phyloP scores from a whole-genome alignment of 37 sponge, comb jelly and placozoan species.

The Chondrosia reniformis region DNA sequence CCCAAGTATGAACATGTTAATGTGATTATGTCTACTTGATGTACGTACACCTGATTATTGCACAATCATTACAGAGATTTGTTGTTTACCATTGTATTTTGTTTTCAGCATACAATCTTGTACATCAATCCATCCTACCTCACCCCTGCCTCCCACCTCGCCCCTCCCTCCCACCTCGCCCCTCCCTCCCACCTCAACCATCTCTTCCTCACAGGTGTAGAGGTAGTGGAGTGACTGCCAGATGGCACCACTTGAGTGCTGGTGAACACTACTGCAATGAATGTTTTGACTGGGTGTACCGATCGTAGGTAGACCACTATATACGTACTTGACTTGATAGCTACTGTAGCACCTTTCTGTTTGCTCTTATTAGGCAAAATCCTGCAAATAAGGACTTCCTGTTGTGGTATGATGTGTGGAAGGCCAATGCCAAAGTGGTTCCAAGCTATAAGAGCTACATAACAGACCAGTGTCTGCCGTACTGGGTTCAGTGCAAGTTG shows the following conservation, averaged over 20 bases:
- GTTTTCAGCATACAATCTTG: too few species aligned
- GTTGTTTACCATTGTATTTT: too few species aligned
- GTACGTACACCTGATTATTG: not conserved
- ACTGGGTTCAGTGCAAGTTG: slow-evolving; percentile 61
- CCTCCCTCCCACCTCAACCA: not conserved
- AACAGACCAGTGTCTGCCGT: slow-evolving; percentile 60
- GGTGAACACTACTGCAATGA: slow-evolving; percentile 84
- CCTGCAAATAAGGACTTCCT: slow-evolving; percentile 40
- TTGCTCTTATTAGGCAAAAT: slow-evolving; percentile 35
- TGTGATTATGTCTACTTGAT: not conserved
- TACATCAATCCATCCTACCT: too few species aligned
- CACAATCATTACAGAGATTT: too few species aligned
- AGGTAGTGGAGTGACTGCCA: slow-evolving; percentile 42
- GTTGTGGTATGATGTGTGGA: slow-evolving; percentile 54
- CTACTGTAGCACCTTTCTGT: not conserved
- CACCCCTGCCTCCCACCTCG: not conserved
- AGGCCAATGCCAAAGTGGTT: slow-evolving; percentile 38
- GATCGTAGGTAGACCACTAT: slow-evolving; percentile 33
- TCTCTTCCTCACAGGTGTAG: slow-evolving; percentile 41
- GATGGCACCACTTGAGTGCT: slow-evolving; percentile 78
- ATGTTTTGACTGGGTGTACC: slow-evolving; percentile 75
- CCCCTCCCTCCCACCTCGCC: not conserved
- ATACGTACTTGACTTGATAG: not conserved
- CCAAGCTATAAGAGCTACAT: slow-evolving; percentile 49
- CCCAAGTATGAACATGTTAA: slow-evolving; percentile 10